Evolutionary conservation across 2,888 invertebrate genomes (phyloP).

Genomic region (Xestoiulus laeticollis): DNA sequence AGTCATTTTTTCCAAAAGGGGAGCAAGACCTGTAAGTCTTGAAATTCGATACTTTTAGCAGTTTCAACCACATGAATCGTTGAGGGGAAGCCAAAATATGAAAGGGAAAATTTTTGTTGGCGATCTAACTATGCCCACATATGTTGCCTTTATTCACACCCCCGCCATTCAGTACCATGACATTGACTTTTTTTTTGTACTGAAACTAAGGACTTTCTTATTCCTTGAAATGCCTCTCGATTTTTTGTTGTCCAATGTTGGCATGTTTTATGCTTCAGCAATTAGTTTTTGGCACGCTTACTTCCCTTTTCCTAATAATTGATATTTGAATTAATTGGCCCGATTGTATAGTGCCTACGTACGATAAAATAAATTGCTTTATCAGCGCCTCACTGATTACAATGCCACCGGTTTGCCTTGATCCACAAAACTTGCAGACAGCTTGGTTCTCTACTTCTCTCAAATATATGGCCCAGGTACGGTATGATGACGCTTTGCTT

Average conservation of each 20-base stretch:
- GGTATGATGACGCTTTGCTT: neutral
- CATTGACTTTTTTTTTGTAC: conserved; percentile 9
- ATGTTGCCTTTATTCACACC: conserved; percentile 9
- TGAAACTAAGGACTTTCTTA: neutral
- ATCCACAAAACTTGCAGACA: neutral
- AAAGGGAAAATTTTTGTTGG: neutral
- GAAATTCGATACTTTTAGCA: neutral
- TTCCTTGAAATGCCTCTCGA: conserved; percentile 1
- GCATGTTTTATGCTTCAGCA: neutral
- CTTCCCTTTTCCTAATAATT: neutral
- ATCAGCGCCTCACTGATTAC: conserved; percentile 10
- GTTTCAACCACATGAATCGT: neutral
- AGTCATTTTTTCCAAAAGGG: neutral
- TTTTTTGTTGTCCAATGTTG: neutral
- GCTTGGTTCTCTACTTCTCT: neutral
- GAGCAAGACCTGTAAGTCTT: neutral
- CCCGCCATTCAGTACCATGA: conserved; percentile 8
- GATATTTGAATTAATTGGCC: neutral
- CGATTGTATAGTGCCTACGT: conserved; percentile 37
- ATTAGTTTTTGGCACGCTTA: conserved; percentile 28
- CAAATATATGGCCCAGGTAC: neutral
- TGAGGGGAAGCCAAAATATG: neutral
- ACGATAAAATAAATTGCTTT: conserved; percentile 4
- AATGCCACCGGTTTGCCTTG: conserved; percentile 33
- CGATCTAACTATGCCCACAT: neutral